Conservation (phyloP, 1,140 invertebrate species). For the Trachymyrmex septentrionalis region DNA sequence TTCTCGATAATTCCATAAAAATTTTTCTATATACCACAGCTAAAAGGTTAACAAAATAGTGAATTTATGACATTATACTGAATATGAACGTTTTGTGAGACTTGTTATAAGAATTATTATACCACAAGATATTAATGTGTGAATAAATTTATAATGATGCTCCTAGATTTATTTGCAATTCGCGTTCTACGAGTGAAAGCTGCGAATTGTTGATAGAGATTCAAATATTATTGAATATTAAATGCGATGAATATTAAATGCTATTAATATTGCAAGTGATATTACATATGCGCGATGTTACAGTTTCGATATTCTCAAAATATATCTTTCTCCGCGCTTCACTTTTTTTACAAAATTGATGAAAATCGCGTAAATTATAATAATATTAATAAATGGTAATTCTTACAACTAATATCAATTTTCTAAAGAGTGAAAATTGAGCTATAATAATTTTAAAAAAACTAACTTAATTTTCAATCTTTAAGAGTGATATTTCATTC, state of each 20-base stretch:
- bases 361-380: neutral
- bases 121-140: neutral
- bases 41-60: slow-evolving; percentile 15
- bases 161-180: neutral
- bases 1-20: neutral
- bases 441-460: too few species aligned
- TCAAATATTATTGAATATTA: slow-evolving; percentile 4
- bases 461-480: too few species aligned
- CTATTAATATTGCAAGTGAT: neutral
- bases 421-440: too few species aligned
- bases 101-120: neutral
- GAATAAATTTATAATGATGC: neutral
- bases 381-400: neutral
- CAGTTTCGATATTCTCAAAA: neutral
- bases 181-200: neutral
- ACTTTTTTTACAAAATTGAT: neutral
- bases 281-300: neutral
- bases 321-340: neutral
- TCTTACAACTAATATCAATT: neutral
- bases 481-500: too few species aligned
- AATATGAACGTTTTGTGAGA: neutral
- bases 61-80: neutral
- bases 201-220: neutral
- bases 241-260: too few species aligned
- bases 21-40: neutral